Percentiles rank a stretch among this genome's conserved stretches.
phyloP scores from a whole-genome alignment of 2,888 invertebrate species.

The Erebia palarica region DNA sequence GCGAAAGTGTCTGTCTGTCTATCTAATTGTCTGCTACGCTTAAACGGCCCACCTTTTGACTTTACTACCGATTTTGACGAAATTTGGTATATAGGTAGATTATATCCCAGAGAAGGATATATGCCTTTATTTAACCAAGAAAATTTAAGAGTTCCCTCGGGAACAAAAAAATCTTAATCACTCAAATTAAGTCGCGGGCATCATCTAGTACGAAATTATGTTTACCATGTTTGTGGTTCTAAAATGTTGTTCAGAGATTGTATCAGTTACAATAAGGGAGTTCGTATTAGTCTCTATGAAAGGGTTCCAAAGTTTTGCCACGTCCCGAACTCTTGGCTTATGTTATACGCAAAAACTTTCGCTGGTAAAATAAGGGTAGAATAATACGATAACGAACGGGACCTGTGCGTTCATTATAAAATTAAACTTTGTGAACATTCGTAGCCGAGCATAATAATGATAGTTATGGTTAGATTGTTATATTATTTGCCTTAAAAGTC shows the following conservation, averaged over 20 bases:
- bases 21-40: too few species aligned
- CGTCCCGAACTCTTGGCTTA: slow-evolving; percentile 20
- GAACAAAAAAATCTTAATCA: too few species aligned
- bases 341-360: slow-evolving; percentile 20
- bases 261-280: slow-evolving; percentile 41
- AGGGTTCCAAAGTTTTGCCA: slow-evolving; percentile 41
- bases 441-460: background rate
- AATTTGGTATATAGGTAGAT: too few species aligned
- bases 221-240: background rate
- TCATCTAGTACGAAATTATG: background rate
- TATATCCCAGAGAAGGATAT: too few species aligned
- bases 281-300: slow-evolving; percentile 43
- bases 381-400: slow-evolving; percentile 20
- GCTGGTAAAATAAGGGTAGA: slow-evolving; percentile 15
- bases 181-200: too few species aligned
- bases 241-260: slow-evolving; percentile 30
- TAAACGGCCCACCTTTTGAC: too few species aligned
- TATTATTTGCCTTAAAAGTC: background rate
- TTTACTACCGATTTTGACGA: too few species aligned
- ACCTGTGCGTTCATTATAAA: slow-evolving; percentile 6
- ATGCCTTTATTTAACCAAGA: too few species aligned
- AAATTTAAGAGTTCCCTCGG: too few species aligned
- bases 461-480: slow-evolving; percentile 1
- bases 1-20: too few species aligned
- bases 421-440: slow-evolving; percentile 12